A percentile compares a stretch with the other conserved stretches of the same genome.
phyloP scores from a whole-genome alignment of 2,797 vertebrate species.

The Syngnathus acus region DNA sequence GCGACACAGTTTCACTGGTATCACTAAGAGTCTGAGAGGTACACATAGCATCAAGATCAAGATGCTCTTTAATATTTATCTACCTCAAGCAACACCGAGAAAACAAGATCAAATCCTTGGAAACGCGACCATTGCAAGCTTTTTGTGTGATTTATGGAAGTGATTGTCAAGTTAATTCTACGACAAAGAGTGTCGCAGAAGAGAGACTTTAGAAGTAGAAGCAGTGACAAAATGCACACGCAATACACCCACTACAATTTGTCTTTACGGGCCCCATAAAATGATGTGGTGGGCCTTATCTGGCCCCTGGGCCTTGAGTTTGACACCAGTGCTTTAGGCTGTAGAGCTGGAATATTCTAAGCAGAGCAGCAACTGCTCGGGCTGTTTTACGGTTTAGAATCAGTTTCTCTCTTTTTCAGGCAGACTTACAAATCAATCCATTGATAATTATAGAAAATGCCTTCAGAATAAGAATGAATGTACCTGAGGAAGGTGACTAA shows the following conservation, averaged over 20 bases:
- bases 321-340: not conserved
- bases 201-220: too few species aligned
- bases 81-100: not conserved
- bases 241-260: too few species aligned
- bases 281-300: too few species aligned
- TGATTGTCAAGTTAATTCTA: too few species aligned
- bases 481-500: not conserved
- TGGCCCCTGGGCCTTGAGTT: too few species aligned
- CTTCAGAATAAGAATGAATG: not conserved
- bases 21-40: slow-evolving; percentile 24
- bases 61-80: not conserved
- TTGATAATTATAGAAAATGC: not conserved
- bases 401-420: not conserved
- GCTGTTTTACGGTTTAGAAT: not conserved
- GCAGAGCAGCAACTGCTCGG: not conserved
- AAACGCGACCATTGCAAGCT: too few species aligned
- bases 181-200: too few species aligned
- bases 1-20: slow-evolving; percentile 15
- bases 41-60: not conserved
- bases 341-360: not conserved
- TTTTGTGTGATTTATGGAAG: too few species aligned
- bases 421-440: not conserved
- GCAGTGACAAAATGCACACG: too few species aligned
- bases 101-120: too few species aligned
- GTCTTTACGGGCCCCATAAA: too few species aligned